A percentile compares a stretch with the other conserved stretches of the same genome.
Conservation (phyloP, 2,113 vertebrate species). For the Megalops atlanticus region DNA sequence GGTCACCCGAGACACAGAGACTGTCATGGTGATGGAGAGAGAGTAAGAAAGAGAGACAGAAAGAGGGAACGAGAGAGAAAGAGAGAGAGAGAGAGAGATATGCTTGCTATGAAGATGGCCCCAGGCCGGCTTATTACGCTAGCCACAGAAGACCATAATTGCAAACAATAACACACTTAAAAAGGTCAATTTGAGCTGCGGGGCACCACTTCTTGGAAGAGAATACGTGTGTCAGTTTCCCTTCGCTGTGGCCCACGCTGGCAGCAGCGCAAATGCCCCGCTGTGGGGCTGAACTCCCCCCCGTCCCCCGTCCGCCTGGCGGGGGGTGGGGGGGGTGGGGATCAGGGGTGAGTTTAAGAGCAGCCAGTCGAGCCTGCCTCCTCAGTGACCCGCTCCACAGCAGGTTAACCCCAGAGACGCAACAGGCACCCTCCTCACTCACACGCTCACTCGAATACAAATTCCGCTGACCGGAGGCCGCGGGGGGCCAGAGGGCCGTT, state of each 20-base stretch:
- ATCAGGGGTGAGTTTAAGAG: too few species aligned
- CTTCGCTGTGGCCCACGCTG: background rate
- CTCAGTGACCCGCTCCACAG: too few species aligned
- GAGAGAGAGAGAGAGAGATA: background rate
- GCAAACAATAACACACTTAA: slow-evolving; percentile 15
- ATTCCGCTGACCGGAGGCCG: too few species aligned
- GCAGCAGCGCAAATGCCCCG: background rate
- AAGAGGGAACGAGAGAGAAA: background rate
- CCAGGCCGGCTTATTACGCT: background rate
- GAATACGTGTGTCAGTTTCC: background rate
- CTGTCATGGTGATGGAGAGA: background rate
- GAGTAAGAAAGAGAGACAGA: background rate
- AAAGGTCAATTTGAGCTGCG: slow-evolving; percentile 3
- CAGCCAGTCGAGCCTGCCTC: too few species aligned
- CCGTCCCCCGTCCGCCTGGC: too few species aligned
- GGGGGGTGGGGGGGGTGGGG: too few species aligned
- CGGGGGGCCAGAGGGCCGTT: too few species aligned
- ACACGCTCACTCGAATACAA: too few species aligned
- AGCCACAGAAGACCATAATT: slow-evolving; percentile 13
- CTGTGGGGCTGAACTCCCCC: background rate
- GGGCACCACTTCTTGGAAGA: background rate
- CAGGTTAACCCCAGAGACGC: too few species aligned
- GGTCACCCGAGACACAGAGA: background rate
- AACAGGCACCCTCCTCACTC: too few species aligned
- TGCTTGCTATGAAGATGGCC: background rate